A percentile compares a stretch with the other conserved stretches of the same genome.
Evolutionary conservation across 2,113 vertebrate genomes (phyloP).

Genomic region (Microcebus tavaratra): DNA sequence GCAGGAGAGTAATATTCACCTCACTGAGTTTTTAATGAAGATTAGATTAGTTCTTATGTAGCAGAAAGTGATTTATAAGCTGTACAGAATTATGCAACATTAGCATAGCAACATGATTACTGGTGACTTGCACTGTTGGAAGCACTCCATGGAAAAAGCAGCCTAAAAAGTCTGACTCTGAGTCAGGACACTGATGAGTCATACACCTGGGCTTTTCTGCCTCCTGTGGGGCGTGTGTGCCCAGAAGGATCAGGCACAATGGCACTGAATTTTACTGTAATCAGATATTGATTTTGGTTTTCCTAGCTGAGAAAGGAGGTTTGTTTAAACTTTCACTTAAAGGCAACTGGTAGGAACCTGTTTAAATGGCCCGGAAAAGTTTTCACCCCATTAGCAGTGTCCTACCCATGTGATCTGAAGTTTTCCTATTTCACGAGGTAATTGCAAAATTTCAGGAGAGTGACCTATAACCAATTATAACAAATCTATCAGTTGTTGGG

Average conservation of each 20-base stretch:
- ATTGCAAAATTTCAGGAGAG: constrained; percentile 49
- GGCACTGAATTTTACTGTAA: constrained; percentile 14
- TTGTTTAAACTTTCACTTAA: constrained; percentile 69
- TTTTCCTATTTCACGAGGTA: constrained; percentile 55
- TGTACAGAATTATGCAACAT: neutral
- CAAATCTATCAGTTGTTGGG: neutral
- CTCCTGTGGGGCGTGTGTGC: neutral
- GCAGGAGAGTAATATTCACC: neutral
- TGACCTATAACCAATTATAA: neutral
- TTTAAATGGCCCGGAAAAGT: constrained; percentile 57
- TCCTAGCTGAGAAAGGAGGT: constrained; percentile 29
- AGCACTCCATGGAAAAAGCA: neutral
- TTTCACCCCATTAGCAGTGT: constrained; percentile 46
- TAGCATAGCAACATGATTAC: neutral
- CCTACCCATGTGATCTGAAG: neutral
- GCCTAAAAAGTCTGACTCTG: neutral
- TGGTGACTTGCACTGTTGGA: neutral
- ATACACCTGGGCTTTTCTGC: neutral
- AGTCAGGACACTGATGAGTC: neutral
- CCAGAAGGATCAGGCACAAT: constrained; percentile 5
- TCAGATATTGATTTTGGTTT: constrained; percentile 44
- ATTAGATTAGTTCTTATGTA: neutral
- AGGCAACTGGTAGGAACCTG: constrained; percentile 48
- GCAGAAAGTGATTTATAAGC: neutral
- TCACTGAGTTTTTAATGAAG: neutral